These are phyloP conservation scores for Drosophila formosana DNA, from an alignment of 2,888 invertebrate species.

Conservation along the genomic window DNA sequence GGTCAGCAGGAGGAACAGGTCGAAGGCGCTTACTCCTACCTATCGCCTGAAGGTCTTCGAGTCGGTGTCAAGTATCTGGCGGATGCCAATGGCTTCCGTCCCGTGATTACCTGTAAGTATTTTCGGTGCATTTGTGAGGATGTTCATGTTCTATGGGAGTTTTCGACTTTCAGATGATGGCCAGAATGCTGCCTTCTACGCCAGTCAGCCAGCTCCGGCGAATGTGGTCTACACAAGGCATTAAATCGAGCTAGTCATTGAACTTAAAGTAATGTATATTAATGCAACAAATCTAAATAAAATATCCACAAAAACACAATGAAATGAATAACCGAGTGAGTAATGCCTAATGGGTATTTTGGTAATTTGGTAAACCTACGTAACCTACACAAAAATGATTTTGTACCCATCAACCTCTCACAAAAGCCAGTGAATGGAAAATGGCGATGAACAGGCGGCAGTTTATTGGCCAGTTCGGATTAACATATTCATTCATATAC, in stretches of 20 bases:
- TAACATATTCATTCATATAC: slow-evolving; percentile 12
- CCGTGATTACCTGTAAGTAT: slow-evolving; percentile 80
- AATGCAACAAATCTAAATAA: slow-evolving; percentile 9
- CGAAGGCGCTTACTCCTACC: slow-evolving; percentile 80
- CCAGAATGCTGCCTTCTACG: slow-evolving; percentile 68
- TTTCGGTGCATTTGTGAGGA: too few species aligned
- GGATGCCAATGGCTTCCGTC: slow-evolving; percentile 82
- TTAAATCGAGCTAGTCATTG: slow-evolving; percentile 19
- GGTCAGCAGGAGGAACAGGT: slow-evolving; percentile 71
- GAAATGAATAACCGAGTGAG: not conserved
- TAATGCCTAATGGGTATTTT: not conserved
- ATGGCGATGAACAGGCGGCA: slow-evolving; percentile 33
- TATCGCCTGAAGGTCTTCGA: slow-evolving; percentile 81
- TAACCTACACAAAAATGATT: not conserved
- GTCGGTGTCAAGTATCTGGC: slow-evolving; percentile 80
- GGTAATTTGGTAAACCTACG: not conserved
- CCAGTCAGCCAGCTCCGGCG: slow-evolving; percentile 67
- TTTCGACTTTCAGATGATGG: slow-evolving; percentile 70
- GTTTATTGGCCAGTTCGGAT: slow-evolving; percentile 41
- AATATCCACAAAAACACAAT: slow-evolving; percentile 7
- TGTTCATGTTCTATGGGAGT: not conserved
- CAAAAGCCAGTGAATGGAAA: slow-evolving; percentile 20
- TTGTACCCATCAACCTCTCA: not conserved
- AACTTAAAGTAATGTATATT: not conserved
- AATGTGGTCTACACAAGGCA: slow-evolving; percentile 68